phyloP scores from a whole-genome alignment of 2,888 invertebrate genomes.

The Sturmia bella region DNA sequence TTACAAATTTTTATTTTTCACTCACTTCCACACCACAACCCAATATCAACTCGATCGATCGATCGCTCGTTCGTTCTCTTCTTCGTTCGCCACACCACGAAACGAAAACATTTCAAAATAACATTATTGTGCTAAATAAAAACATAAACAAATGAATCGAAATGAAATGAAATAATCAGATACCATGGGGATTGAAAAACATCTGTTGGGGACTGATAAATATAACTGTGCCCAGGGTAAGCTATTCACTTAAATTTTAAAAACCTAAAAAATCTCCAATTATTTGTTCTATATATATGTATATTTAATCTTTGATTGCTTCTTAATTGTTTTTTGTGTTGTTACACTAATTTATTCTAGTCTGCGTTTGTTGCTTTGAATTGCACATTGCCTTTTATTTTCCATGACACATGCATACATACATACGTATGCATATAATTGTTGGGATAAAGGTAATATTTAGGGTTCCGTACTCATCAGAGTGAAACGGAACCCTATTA shows the following conservation, averaged over 20 bases:
- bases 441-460: too few species aligned
- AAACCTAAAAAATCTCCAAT: conserved; percentile 71
- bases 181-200: conserved; percentile 83
- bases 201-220: conserved; percentile 83
- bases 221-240: conserved; percentile 83
- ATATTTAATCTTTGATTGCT: background rate
- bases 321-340: background rate
- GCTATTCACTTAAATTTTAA: conserved; percentile 75
- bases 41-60: background rate
- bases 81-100: conserved; percentile 31
- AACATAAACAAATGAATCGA: conserved; percentile 24
- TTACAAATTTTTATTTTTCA: conserved; percentile 48
- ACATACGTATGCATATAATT: too few species aligned
- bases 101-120: conserved; percentile 47
- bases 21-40: conserved; percentile 48
- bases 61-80: background rate
- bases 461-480: too few species aligned
- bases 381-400: too few species aligned
- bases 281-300: conserved; percentile 8
- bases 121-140: conserved; percentile 29
- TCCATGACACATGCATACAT: too few species aligned
- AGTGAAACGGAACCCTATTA: too few species aligned
- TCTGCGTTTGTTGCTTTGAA: too few species aligned
- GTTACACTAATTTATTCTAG: too few species aligned
- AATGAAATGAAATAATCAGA: conserved; percentile 75